Evolutionary conservation across 2,797 vertebrate species (phyloP).

Genomic region (Calcarius lapponicus): DNA sequence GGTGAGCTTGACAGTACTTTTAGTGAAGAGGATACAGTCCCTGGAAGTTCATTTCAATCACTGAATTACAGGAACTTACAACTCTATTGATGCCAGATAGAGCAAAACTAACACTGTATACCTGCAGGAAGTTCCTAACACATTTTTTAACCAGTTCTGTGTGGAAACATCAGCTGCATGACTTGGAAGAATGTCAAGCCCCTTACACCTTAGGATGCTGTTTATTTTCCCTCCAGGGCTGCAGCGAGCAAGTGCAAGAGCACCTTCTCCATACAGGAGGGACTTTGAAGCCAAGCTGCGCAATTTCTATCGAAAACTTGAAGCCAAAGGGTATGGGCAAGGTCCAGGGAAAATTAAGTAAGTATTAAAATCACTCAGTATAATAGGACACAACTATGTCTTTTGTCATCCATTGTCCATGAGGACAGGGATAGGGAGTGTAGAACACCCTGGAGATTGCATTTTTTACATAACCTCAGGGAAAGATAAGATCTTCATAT

Average conservation of each 20-base stretch:
- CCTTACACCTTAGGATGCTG: neutral
- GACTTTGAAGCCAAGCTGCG: slow-evolving; percentile 98
- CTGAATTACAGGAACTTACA: neutral
- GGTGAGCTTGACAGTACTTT: neutral
- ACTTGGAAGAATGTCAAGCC: neutral
- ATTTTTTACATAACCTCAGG: neutral
- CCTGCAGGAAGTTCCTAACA: neutral
- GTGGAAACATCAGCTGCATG: neutral
- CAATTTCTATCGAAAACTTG: slow-evolving; percentile 97
- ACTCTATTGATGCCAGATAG: neutral
- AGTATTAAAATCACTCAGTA: slow-evolving; percentile 65
- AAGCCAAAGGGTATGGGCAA: slow-evolving; percentile 97
- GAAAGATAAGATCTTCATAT: neutral
- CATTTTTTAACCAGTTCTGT: neutral
- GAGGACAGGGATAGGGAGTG: neutral
- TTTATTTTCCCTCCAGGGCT: slow-evolving; percentile 70
- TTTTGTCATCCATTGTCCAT: neutral
- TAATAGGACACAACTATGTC: neutral
- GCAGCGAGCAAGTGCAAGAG: slow-evolving; percentile 89
- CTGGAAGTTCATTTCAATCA: neutral
- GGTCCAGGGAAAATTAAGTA: slow-evolving; percentile 98
- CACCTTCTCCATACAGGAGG: slow-evolving; percentile 95
- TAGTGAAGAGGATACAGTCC: neutral
- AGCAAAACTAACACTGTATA: neutral
- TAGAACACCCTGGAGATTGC: neutral